Evolutionary conservation across 2,113 vertebrate species (phyloP), one percentile per base, ranked within the genome.

Genomic region (Accipiter virgatus): DNA sequence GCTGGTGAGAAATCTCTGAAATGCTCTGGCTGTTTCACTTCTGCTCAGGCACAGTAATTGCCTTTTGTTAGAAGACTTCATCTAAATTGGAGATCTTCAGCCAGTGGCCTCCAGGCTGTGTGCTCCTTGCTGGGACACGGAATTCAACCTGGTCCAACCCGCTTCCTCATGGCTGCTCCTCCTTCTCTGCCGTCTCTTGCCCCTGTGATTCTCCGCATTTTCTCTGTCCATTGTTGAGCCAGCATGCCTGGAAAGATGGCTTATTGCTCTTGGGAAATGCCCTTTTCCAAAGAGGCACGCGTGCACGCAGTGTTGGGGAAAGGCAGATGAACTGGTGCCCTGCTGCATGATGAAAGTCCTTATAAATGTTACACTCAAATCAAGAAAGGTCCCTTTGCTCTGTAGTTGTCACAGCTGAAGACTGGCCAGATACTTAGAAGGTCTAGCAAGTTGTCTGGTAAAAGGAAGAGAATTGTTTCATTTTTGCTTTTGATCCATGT

Each of bases 81-180:
- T 16, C 53, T 36, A 11, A 53, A 20, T 45, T 43, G 11, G 74
- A 65, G 15, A n/a, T 77, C 27, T 63, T 86, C 58, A 42, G 13
- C 31, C 45, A 29, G 73, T 50, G 56, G n/a, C 25, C 59, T 72
- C 45, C 45, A 48, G 63, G 55, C 63, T 53, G 9, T 7, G 38
- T 16, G 38, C 21, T 53, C 53, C 62, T n/a, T 53, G 75, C 32
- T 36, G 2, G 7, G 42, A 7, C 16, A 0, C 11, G 0, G 0
- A 43, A 50, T 72, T 81, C 52, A 17, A 1, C 80, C 86, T 43
- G 27, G 31, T 63, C 32, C 52, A 31, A 2, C 52, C 42, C 1
- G 0, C 18, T 42, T 42, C 19, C 62, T 1, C 0, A 17, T 22
- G 40, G 31, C 34, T 48, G 16, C 31, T 58, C 11, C 26, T 81